phyloP scores from a whole-genome alignment of 2,888 invertebrate genomes.

The Leptogaster cylindrica region DNA sequence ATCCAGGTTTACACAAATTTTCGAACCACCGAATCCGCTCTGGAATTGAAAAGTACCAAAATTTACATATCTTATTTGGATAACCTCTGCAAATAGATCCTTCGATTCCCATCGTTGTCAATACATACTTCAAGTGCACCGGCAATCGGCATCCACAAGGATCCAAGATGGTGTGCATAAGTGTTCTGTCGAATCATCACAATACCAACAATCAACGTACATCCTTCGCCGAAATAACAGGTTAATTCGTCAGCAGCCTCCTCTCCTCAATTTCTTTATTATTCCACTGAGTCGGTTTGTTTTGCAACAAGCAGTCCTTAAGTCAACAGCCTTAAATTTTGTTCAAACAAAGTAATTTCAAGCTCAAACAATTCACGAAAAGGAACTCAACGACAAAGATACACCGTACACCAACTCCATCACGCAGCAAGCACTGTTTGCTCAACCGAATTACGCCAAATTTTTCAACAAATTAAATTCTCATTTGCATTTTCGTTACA shows the following conservation, averaged over 20 bases:
- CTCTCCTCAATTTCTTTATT: constrained; percentile 40
- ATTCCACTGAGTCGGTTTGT: constrained; percentile 41
- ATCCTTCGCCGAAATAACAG: too few species aligned
- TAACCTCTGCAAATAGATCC: too few species aligned
- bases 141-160: too few species aligned
- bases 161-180: too few species aligned
- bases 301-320: constrained; percentile 42
- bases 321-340: constrained; percentile 45
- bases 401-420: neutral
- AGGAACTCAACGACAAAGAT: constrained; percentile 9
- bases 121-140: too few species aligned
- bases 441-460: constrained; percentile 43
- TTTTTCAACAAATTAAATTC: constrained; percentile 47
- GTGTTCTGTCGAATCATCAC: too few species aligned
- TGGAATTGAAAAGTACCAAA: too few species aligned
- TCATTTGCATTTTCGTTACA: constrained; percentile 41
- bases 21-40: too few species aligned
- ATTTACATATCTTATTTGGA: too few species aligned
- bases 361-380: constrained; percentile 42
- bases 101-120: too few species aligned
- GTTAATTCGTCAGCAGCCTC: constrained; percentile 11
- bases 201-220: too few species aligned
- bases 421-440: constrained; percentile 19
- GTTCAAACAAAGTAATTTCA: constrained; percentile 44
- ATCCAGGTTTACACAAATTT: too few species aligned